A percentile compares a stretch with the other conserved stretches of the same genome.
Conservation (phyloP, 2,113 vertebrate genomes). For the Notarius lentiginosus region DNA sequence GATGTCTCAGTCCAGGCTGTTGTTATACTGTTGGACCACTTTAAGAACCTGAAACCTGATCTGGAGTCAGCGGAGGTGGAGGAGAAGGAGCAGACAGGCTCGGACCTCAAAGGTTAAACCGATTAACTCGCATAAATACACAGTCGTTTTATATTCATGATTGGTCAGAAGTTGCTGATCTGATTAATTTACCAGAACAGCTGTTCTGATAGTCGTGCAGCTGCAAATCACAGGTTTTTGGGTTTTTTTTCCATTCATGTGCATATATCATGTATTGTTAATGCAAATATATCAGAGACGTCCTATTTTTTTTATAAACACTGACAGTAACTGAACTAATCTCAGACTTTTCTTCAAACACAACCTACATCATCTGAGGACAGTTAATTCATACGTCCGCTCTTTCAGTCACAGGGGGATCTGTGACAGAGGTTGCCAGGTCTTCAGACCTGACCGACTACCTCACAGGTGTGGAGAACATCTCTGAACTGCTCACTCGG, state of each 20-base stretch:
- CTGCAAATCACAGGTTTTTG: too few relatives aligned
- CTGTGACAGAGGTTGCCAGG: constrained; percentile 53
- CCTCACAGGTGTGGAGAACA: constrained; percentile 68
- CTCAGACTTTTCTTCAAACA: not conserved
- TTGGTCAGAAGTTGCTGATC: not conserved
- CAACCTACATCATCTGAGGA: not conserved
- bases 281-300: too few relatives aligned
- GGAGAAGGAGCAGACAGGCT: constrained; percentile 48
- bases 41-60: constrained; percentile 54
- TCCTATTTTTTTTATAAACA: not conserved
- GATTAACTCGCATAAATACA: not conserved
- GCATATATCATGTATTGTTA: too few relatives aligned
- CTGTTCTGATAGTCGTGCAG: not conserved
- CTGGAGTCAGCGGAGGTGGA: constrained; percentile 50
- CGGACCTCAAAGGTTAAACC: constrained; percentile 28
- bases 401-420: not conserved
- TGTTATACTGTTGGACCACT: constrained; percentile 62
- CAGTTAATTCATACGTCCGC: not conserved
- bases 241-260: too few relatives aligned
- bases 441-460: constrained; percentile 71
- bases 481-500: constrained; percentile 70
- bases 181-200: not conserved
- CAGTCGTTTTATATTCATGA: not conserved
- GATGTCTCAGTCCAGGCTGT: constrained; percentile 59
- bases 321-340: not conserved